Evolutionary conservation across 2,797 vertebrate species (phyloP), one percentile per base, ranked within the genome.

Genomic region (Betta splendens): DNA sequence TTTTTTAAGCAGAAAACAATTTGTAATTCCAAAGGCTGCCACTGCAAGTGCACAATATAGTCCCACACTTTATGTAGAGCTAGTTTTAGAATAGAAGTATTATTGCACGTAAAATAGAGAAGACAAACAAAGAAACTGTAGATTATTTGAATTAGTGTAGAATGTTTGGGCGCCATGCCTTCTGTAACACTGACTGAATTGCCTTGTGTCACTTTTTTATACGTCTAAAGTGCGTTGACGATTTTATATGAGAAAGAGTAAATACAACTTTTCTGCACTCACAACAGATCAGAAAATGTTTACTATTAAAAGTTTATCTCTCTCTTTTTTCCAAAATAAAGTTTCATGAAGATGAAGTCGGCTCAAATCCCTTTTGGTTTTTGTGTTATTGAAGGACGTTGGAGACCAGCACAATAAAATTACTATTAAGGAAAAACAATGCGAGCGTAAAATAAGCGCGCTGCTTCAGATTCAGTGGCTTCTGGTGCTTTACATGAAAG

Each of bases 191-290:
- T 87, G 89, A 90, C 83, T 84, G 77, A 88, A 87, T 83, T 90
- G 90, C 91, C 89, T 91, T 91, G 90, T 91, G 88, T 91, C 88
- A 89, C 87, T 89, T 92, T 91, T 93, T 91, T 92, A 92, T 92
- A 91, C 84, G 56, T 89, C 87, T 80, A 85, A 88, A 79, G 75
- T 81, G 86, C 75, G 72, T 85, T 85, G 85, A 81, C 81, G 85
- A 89, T 91, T 93, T 93, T 91, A 89, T 90, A 91, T 82, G 52
- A 79, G 86, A 82, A 84, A 79, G 31, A 79, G 81, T 49, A 82
- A 80, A 77, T 75, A 38, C 74, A 80, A 83, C 79, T 87, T 91
- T 92, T 90, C 88, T 90, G 87, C 90, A 91, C 89, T 88, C 88
- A 84, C 49, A 78, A 71, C 75, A 78, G 80, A 86, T 72, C 78